phyloP scores from a whole-genome alignment of 2,797 vertebrate species.

The Pangasius djambal region DNA sequence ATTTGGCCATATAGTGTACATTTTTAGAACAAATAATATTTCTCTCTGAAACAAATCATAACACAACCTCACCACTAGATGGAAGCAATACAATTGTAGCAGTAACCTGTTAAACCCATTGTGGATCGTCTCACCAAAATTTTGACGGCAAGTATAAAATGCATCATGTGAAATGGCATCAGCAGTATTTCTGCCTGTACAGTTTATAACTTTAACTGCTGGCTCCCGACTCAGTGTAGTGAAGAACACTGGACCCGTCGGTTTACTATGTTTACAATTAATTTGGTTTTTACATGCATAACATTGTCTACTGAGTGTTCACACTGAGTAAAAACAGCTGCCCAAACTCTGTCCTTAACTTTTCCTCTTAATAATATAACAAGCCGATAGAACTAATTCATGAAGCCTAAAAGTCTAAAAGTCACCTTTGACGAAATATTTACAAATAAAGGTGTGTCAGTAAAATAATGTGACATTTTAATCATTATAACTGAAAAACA shows the following conservation, averaged over 20 bases:
- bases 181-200: background rate
- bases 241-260: background rate
- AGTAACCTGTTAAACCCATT: background rate
- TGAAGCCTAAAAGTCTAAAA: background rate
- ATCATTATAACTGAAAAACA: background rate
- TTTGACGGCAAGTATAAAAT: background rate
- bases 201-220: background rate
- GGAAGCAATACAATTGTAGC: background rate
- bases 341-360: background rate
- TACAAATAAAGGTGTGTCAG: too few species aligned
- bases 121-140: background rate
- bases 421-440: background rate
- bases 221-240: background rate
- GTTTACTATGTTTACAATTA: background rate
- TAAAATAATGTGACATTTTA: background rate
- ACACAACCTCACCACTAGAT: slow-evolving; percentile 26
- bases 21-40: background rate
- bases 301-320: background rate
- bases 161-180: background rate
- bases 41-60: background rate
- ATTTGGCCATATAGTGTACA: background rate
- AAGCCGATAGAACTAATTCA: background rate
- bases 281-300: background rate
- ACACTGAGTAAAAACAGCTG: background rate
- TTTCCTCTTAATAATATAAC: background rate